Evolutionary conservation across 2,113 vertebrate genomes (phyloP).

Genomic region (Stigmatopora argus): DNA sequence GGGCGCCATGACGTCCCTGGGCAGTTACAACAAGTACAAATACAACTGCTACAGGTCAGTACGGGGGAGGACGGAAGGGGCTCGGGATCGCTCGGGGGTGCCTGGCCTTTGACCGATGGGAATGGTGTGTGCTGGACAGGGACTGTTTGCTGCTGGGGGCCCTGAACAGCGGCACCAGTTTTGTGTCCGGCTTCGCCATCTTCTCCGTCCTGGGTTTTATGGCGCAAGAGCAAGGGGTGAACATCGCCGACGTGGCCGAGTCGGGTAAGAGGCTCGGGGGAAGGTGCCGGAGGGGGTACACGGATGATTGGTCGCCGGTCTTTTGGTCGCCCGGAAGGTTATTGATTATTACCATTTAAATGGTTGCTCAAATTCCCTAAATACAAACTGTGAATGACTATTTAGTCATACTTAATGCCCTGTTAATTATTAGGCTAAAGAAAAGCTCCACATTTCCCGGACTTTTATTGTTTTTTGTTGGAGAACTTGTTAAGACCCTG

Average conservation of each 20-base stretch:
- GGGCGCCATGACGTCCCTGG: constrained; percentile 98
- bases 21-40: constrained; percentile 99
- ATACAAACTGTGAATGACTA: no score
- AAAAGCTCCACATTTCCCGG: no score
- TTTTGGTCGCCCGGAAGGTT: no score
- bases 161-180: constrained; percentile 99
- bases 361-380: no score
- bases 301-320: no score
- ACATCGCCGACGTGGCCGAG: constrained; percentile 99
- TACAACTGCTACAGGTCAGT: constrained; percentile 99
- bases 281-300: no score
- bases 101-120: constrained; percentile 7
- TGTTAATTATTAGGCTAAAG: no score
- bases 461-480: no score
- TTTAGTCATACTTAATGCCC: no score
- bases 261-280: constrained; percentile 88
- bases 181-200: constrained; percentile 99
- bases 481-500: no score
- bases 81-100: constrained; percentile 21
- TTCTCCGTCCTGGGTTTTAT: constrained; percentile 99
- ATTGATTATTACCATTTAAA: no score
- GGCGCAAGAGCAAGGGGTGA: constrained; percentile 99
- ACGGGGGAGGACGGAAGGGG: constrained; percentile 61
- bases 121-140: constrained; percentile 72
- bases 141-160: constrained; percentile 99